Percentiles rank a stretch among this genome's conserved stretches.
phyloP scores from a whole-genome alignment of 1,140 invertebrate genomes.

The Ceratina calcarata region DNA sequence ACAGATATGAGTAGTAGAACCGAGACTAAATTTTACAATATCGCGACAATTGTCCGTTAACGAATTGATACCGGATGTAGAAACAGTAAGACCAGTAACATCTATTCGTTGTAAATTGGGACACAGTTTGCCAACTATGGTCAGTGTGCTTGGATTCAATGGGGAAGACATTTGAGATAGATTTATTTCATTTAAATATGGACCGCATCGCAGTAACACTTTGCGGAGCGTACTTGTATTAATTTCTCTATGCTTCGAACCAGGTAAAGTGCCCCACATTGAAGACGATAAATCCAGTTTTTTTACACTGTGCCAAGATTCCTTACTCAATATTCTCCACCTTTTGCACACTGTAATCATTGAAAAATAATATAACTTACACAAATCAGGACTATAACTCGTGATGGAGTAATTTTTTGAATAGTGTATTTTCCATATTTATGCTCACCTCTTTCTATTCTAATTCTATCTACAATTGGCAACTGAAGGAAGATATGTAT shows the following conservation, averaged over 20 bases:
- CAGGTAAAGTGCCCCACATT: slow-evolving; percentile 60
- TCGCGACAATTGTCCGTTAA: slow-evolving; percentile 66
- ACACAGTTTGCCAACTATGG: slow-evolving; percentile 72
- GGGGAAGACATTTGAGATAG: slow-evolving; percentile 44
- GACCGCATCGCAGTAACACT: slow-evolving; percentile 72
- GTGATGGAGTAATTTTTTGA: too few species aligned
- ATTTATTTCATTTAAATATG: slow-evolving; percentile 69
- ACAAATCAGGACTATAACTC: not conserved
- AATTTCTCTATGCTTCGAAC: slow-evolving; percentile 32
- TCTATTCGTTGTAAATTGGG: slow-evolving; percentile 72
- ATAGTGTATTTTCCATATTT: too few species aligned
- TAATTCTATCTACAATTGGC: slow-evolving; percentile 72
- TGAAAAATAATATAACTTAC: not conserved
- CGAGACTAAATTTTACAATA: slow-evolving; percentile 69
- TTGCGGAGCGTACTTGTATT: slow-evolving; percentile 68
- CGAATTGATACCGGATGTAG: slow-evolving; percentile 69
- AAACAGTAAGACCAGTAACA: slow-evolving; percentile 65
- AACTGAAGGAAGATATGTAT: slow-evolving; percentile 74
- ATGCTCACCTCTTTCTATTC: slow-evolving; percentile 72
- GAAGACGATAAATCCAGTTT: slow-evolving; percentile 59
- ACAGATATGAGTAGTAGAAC: slow-evolving; percentile 59
- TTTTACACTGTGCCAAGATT: slow-evolving; percentile 71
- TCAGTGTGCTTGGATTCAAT: slow-evolving; percentile 70
- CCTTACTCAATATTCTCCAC: slow-evolving; percentile 69
- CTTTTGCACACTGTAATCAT: slow-evolving; percentile 72